phyloP scores from a whole-genome alignment of 2,113 vertebrate species.

The Trogon surrucura region DNA sequence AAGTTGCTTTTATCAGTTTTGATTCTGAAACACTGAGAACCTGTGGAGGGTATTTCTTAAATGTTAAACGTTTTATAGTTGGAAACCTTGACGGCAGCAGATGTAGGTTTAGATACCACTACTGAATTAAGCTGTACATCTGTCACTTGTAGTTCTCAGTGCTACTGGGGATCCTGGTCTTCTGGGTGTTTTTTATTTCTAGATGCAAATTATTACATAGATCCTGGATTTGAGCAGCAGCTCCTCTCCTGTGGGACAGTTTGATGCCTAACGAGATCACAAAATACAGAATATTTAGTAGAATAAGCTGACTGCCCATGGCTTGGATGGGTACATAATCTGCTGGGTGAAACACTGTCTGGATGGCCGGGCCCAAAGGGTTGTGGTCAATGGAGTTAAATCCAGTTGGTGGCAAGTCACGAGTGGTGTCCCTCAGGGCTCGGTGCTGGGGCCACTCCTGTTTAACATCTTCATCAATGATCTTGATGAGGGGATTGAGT shows the following conservation, averaged over 20 bases:
- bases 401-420: no score
- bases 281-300: not conserved
- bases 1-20: not conserved
- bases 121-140: not conserved
- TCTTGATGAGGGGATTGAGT: no score
- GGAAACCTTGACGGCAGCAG: not conserved
- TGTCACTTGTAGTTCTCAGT: not conserved
- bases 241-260: not conserved
- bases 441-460: no score
- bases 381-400: no score
- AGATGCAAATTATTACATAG: not conserved
- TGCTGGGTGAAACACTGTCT: no score
- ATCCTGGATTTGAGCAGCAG: not conserved
- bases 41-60: not conserved
- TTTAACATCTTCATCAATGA: no score
- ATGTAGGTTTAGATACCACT: not conserved
- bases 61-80: not conserved
- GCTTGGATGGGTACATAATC: no score
- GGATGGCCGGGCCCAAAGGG: no score
- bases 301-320: not conserved
- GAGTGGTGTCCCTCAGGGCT: no score
- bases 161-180: not conserved
- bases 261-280: not conserved
- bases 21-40: not conserved
- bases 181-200: not conserved